Base-by-base conservation (phyloP, 2,113 vertebrate species). In the Prochilodus magdalenae region DNA sequence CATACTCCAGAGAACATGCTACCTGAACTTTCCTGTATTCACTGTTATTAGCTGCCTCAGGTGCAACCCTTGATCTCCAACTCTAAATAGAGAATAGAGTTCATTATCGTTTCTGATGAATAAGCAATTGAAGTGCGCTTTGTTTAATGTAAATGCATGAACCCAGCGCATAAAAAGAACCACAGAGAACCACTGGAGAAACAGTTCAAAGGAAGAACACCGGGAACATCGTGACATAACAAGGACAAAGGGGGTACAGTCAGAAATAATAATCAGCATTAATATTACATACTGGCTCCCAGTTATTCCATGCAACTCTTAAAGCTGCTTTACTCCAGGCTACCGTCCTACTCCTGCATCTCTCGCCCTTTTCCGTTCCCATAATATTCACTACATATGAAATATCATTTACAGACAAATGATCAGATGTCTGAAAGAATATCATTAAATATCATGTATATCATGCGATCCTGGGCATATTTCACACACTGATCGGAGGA, bases 171-270 rank as follows among this genome's bases (percentile, higher is more conserved):
- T 72, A 69, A 71, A 71, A 55, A 82, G 57, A 65, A 75, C n/a
- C 26, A 15, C 27, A n/a, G 36, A 36, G 36, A 36, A 36, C 36
- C 44, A 6, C 69, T 67, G 20, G 44, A 77, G 49, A 82, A 70
- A n/a, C 73, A 30, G 77, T 83, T 86, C 81, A 86, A 86, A 86
- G 84, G 29, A 86, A 62, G 72, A 15, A 71, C 84, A 86, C 81
- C 81, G 83, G 84, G 84, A 79, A 51, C 81, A 57, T 49, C 59
- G 59, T 47, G 36, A 57, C 77, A 51, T 55, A 65, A 60, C 70
- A 49, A 66, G 40, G 72, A 59, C 24, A 40, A 20, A 16, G 71
- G 26, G 62, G 49, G 29, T 33, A 18, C 22, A 44, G 71, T 63
- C 22, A 18, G 47, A 63, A 63, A 67, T 80, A 80, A 83, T 44